Evolutionary conservation across 2,888 invertebrate genomes (phyloP), one percentile per base, ranked within the genome.

Genomic region (Caradrina clavipalpis): DNA sequence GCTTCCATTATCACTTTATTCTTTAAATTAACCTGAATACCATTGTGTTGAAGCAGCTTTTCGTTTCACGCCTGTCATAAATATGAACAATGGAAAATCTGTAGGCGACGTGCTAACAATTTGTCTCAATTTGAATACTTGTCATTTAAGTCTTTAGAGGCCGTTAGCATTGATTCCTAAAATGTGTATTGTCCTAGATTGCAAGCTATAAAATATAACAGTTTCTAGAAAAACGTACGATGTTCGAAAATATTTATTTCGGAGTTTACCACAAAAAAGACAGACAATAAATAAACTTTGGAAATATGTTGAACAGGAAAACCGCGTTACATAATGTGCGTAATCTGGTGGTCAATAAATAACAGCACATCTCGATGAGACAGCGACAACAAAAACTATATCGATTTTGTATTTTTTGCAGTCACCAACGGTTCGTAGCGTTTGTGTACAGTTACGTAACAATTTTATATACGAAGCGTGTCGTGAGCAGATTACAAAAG

Each of bases 311-410:
- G 69, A 74, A 68, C 77, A 74, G 80, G 69, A 82, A 84, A 77
- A 78, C 66, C 60, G 60, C 66, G 74, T 70, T 76, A 73, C 65
- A 72, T 73, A 81, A 78, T 77, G 74, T 77, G 69, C 65, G 84
- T 79, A 84, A 85, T 85, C 84, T 82, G 71, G 77, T 70, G 59
- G 74, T 65, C 80, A 76, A 85, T 84, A 83, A 84, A 81, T 85
- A 81, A 81, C 78, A 70, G 73, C 62, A 68, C 76, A 78, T 83
- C 76, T 81, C 70, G 68, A 69, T 61, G 78, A 76, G 70, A 74
- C 69, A 60, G 65, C 72, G 61, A 72, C 72, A 70, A 13, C 80
- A 78, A 84, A 85, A 85, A 84, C 70, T 76, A 59, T 76, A 78
- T 82, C 74, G 77, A 80, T 80, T 81, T 72, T 72, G 66, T 78